Base-by-base conservation (phyloP, 1,140 invertebrate species). In the Littorina saxatilis region DNA sequence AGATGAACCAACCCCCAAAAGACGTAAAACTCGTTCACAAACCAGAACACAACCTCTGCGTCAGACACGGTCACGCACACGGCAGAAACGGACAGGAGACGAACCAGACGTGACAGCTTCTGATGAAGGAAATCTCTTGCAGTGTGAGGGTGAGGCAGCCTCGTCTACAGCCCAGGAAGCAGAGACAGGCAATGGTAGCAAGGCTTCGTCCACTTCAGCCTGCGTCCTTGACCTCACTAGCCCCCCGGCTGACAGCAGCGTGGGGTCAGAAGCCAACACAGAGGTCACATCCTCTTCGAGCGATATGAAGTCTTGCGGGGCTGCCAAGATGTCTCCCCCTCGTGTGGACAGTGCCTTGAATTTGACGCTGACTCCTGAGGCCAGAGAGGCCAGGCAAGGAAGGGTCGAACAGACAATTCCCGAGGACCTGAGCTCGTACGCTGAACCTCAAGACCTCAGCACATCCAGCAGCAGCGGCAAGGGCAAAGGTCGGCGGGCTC, bases 211-310 rank as follows among this genome's bases (percentile, higher is more conserved):
- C 70, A 73, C 40, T 9, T 52, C 40, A 73, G 70, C 39, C 20
- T 78, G 76, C 32, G 76, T 78, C 37, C 35, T 78, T 23, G 76
- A 78, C n/a, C 32, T 78, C n/a, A 78, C 76, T n/a, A 63, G 29
- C 37, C 76, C 76, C 27, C 76, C 58, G 15, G 76, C 55, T n/a
- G 76, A 78, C 76, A 40, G 55, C 58, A 66, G 55, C 35, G 76
- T 32, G 39, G n/a, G 39, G 13, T 20, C 1, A 27, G 50, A 58
- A 20, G 35, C 35, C 35, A 50, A 39, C 35, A 58, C 50, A 3
- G 76, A 78, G 43, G 76, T 78, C 13, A 63, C 55, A 11, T 78
- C 76, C 29, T 78, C 76, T 29, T 78, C 76, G 17, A 15, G 52
- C n/a, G 39, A 20, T n/a, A 7, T 43, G 3, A 37, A 35, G 52